A percentile compares a stretch with the other conserved stretches of the same genome.
These are phyloP conservation scores for Mesorhabditis sp. DNA, from an alignment of 2,888 invertebrate species.

Conservation along the genomic window DNA sequence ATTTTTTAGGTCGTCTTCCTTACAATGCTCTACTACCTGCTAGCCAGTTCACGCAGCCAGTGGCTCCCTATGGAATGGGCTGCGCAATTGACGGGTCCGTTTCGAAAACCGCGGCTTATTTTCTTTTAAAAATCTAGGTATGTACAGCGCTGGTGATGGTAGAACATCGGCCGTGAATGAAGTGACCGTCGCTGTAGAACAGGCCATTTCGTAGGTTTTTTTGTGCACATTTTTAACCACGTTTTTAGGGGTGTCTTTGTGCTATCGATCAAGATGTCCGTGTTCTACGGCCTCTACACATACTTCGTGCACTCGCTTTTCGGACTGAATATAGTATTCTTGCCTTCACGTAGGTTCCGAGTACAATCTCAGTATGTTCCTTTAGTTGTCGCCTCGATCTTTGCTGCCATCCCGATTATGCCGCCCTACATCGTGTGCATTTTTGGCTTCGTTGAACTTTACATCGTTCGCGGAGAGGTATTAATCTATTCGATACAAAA, in stretches of 20 bases:
- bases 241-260: conserved; percentile 80
- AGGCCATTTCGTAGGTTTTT: conserved; percentile 60
- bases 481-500: conserved; percentile 64
- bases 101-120: conserved; percentile 9
- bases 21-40: conserved; percentile 88
- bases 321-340: conserved; percentile 85
- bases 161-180: conserved; percentile 16
- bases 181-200: conserved; percentile 61
- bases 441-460: conserved; percentile 88
- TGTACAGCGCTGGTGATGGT: no score
- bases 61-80: conserved; percentile 79
- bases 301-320: conserved; percentile 95
- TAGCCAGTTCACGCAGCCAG: conserved; percentile 77
- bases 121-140: background rate
- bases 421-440: conserved; percentile 92
- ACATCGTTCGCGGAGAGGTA: conserved; percentile 83
- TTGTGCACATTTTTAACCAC: background rate
- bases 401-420: conserved; percentile 91
- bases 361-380: conserved; percentile 26
- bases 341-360: conserved; percentile 60
- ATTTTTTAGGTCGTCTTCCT: conserved; percentile 81
- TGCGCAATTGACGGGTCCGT: conserved; percentile 22
- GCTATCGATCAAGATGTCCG: conserved; percentile 91
- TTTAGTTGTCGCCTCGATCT: conserved; percentile 79
- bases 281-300: conserved; percentile 95